Evolutionary conservation across 2,888 invertebrate species (phyloP).

Genomic region (Hyppa rectilinea): DNA sequence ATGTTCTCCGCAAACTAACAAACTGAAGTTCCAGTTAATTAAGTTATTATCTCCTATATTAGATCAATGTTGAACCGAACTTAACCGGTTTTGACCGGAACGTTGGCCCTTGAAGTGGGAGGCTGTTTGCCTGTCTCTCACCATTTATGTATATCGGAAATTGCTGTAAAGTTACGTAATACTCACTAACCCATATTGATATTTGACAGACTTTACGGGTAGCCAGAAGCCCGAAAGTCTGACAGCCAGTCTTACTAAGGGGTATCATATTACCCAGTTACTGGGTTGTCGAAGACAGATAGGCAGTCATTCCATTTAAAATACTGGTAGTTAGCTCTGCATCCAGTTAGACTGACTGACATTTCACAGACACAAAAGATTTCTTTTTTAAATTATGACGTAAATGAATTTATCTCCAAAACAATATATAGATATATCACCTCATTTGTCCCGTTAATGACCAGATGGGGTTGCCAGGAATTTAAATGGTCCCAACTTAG

Average conservation of each 20-base stretch:
- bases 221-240: too few relatives aligned
- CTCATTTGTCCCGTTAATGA: constrained; percentile 67
- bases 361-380: too few relatives aligned
- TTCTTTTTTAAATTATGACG: too few relatives aligned
- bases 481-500: constrained; percentile 65
- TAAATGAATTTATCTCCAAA: constrained; percentile 33
- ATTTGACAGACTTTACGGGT: too few relatives aligned
- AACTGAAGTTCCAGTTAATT: constrained; percentile 26
- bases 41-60: constrained; percentile 29
- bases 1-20: background rate
- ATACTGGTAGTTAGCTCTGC: too few relatives aligned
- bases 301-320: too few relatives aligned
- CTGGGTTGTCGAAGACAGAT: too few relatives aligned
- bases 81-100: constrained; percentile 25
- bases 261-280: too few relatives aligned
- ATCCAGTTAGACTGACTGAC: too few relatives aligned
- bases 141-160: constrained; percentile 37
- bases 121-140: constrained; percentile 34
- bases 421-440: constrained; percentile 28
- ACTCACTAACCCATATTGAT: too few relatives aligned
- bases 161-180: constrained; percentile 11
- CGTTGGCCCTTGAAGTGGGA: constrained; percentile 35
- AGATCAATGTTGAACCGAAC: constrained; percentile 21
- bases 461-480: constrained; percentile 71
- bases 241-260: too few relatives aligned